Conservation (phyloP, 2,888 invertebrate genomes). For the Diabrotica balteata region DNA sequence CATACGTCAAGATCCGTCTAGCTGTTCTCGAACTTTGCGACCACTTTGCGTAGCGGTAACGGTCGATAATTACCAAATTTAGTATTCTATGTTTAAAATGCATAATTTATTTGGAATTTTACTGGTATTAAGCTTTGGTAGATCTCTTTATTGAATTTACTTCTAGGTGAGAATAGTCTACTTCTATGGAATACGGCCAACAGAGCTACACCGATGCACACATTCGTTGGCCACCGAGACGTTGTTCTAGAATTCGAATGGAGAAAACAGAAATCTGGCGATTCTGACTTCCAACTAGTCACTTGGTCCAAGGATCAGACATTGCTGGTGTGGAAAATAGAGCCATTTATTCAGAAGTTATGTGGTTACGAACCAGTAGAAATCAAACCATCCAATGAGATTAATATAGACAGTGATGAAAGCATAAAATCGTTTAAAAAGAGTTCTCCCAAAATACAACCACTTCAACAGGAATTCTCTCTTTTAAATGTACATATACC, state of each 20-base stretch:
- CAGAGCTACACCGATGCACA: conserved; percentile 81
- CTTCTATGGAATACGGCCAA: conserved; percentile 77
- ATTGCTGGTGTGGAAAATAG: conserved; percentile 88
- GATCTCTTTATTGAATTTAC: background rate
- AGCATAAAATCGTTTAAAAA: conserved; percentile 40
- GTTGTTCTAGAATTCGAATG: conserved; percentile 95
- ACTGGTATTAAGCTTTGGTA: too few relatives aligned
- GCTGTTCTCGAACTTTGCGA: too few relatives aligned
- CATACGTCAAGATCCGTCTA: too few relatives aligned
- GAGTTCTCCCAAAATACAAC: conserved; percentile 63
- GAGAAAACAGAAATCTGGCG: conserved; percentile 72
- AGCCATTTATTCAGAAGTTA: conserved; percentile 82
- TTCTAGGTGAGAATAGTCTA: conserved; percentile 76
- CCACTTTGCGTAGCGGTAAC: too few relatives aligned
- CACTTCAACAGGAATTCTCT: conserved; percentile 78
- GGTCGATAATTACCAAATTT: too few relatives aligned
- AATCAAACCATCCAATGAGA: conserved; percentile 36
- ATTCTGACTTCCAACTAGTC: conserved; percentile 80
- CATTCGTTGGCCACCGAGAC: conserved; percentile 93
- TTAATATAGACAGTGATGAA: conserved; percentile 32
- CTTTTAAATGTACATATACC: conserved; percentile 77
- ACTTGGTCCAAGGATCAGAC: conserved; percentile 97
- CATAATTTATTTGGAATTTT: too few relatives aligned
- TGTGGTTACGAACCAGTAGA: conserved; percentile 75
- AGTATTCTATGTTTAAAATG: too few relatives aligned